Evolutionary conservation across 2,113 vertebrate genomes (phyloP).

Genomic region (Struthio camelus): DNA sequence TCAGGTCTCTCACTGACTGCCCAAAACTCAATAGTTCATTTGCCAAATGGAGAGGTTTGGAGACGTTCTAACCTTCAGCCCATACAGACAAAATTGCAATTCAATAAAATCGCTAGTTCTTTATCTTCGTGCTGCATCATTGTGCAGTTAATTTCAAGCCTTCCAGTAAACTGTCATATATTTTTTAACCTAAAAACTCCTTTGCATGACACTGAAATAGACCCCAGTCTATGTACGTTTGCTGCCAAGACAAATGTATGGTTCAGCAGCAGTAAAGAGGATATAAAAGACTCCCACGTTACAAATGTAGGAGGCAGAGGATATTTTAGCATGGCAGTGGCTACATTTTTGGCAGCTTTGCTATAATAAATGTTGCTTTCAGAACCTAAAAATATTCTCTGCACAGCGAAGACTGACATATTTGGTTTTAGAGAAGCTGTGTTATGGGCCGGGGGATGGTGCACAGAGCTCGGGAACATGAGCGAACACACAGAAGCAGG

Average conservation of each 20-base stretch:
- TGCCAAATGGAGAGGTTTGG: not conserved
- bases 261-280: constrained; percentile 58
- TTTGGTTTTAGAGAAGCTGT: constrained; percentile 34
- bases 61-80: not conserved
- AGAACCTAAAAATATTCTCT: constrained; percentile 68
- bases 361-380: constrained; percentile 69
- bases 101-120: constrained; percentile 36
- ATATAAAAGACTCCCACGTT: constrained; percentile 68
- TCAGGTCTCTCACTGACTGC: not conserved
- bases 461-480: not conserved
- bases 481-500: not conserved
- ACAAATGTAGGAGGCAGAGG: constrained; percentile 68
- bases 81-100: constrained; percentile 5
- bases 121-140: constrained; percentile 33
- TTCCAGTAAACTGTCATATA: constrained; percentile 58
- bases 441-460: constrained; percentile 11
- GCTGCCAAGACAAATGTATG: constrained; percentile 67
- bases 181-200: constrained; percentile 60
- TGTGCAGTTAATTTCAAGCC: constrained; percentile 42
- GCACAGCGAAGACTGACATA: constrained; percentile 30
- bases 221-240: constrained; percentile 44
- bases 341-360: constrained; percentile 63
- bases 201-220: constrained; percentile 64
- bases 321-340: constrained; percentile 68
- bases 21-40: constrained; percentile 2